Evolutionary conservation across 2,888 invertebrate species (phyloP), one percentile per base, ranked within the genome.

Genomic region (Odontothrips loti): DNA sequence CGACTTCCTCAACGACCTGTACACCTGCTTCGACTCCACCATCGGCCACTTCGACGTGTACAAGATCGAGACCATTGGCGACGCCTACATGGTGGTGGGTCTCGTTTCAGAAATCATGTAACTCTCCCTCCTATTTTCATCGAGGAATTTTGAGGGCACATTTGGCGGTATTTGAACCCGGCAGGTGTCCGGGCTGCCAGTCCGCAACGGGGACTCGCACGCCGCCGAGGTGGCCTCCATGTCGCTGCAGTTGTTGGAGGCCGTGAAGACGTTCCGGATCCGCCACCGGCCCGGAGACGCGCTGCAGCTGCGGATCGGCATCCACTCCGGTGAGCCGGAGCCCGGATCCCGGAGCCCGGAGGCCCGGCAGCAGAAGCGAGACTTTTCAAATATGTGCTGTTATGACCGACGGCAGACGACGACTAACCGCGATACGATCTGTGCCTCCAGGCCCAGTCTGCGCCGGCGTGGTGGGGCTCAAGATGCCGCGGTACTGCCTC

Each of bases 221-320:
- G 98, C 97, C 0, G 94, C 95, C 2, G 97, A 98, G 89, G 95
- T 98, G 84, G 96, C 96, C 17, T 93, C 96, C 15, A 97, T 98
- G 96, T 96, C 97, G 0, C 88, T 98, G 81, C 94, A 95, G 84
- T 89, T 98, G 81, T 89, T 98, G 78, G 91, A 93, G 48, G 94
- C 95, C 80, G 94, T 97, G 80, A 91, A 94, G 84, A 93, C 93
- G 85, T 98, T 98, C 88, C 92, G 92, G 84, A 96, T 98, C 83
- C 90, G 96, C 8, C 98, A 98, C 87, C 90, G 95, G 79, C 96
- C 97, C 4, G 90, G 91, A 27, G 95, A 96, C 84, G 92, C 94
- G 84, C 89, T 98, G 27, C 92, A 95, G 86, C 90, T 98, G 9
- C 90, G 98, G 47, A 96, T 98, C 83, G 98, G 97, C 82, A 92